Base-by-base conservation (phyloP, 2,113 vertebrate genomes). In the Odobenus rosmarus region DNA sequence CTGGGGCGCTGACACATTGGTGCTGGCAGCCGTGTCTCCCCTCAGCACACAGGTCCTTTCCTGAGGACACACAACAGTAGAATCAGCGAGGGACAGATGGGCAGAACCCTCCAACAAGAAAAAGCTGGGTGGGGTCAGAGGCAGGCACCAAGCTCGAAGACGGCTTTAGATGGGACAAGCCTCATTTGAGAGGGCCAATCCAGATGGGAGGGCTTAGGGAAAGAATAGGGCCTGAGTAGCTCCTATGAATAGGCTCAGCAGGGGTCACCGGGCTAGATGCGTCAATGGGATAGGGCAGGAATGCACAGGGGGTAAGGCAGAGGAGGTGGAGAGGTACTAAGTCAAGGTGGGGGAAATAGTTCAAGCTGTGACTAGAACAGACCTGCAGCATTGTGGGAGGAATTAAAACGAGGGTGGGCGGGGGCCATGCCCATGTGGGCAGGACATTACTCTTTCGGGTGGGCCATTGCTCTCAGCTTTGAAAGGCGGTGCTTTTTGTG, bases 11-110 rank as follows among this genome's bases (percentile, higher is more conserved):
- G 97, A 99, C 79, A 49, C 99, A 99, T 95, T 98, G 99, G 95
- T 99, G 99, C 97, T 99, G 99, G 97, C 99, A 99, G 97, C 99
- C 99, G 0, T 99, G 99, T 21, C 98, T 98, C 36, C 98, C 98
- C 95, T 99, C 99, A 96, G 99, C 2, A 55, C 99, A 99, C 97
- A 98, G 98, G 95, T 99, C 99, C 90, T 99, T 96, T 51, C 99
- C 99, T 99, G 96, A 21, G 98, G 90, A 98, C 64, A 98, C 67
- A 98, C 31, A 92, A 62, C 16, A 57, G 46, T 10, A 96, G 86
- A 74, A 28, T 96, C 61, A 97, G 28, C 51, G 39, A 51, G 19
- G 14, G 51, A 67, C 67, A 71, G 67, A 12, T 2, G 4, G 19
- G 7, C 42, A 24, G 51, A 83, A 69, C 18, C 59, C 42, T 80